These are phyloP conservation scores for Chymomyza fuscimana DNA, from an alignment of 2,888 invertebrate species.

Conservation along the genomic window DNA sequence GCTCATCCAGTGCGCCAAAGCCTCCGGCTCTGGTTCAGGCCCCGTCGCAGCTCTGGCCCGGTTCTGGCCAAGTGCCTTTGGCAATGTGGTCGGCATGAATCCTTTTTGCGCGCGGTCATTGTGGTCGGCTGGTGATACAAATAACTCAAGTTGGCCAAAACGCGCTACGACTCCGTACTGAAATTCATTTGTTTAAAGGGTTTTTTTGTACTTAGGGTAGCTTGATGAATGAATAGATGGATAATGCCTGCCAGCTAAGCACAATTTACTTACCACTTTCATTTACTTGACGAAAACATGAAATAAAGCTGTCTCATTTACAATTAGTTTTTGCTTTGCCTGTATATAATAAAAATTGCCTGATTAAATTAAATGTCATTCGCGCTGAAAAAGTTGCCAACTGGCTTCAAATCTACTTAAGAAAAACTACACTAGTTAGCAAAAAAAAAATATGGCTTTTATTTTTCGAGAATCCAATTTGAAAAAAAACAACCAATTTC, in stretches of 20 bases:
- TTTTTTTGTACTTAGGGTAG: neutral
- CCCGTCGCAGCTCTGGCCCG: no score
- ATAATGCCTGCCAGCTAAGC: slow-evolving; percentile 32
- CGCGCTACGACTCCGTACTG: no score
- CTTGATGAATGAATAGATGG: slow-evolving; percentile 71
- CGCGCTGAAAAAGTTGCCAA: neutral
- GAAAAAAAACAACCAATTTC: no score
- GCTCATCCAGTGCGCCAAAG: slow-evolving; percentile 21
- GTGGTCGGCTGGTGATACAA: slow-evolving; percentile 56
- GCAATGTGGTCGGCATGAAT: slow-evolving; percentile 48
- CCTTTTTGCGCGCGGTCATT: slow-evolving; percentile 13
- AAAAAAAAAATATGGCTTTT: no score
- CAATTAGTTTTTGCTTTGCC: neutral
- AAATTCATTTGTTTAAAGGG: neutral
- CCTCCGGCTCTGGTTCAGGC: neutral
- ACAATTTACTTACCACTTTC: slow-evolving; percentile 59
- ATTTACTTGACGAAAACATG: slow-evolving; percentile 47
- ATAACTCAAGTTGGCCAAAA: slow-evolving; percentile 41
- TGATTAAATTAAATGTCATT: neutral
- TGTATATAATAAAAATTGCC: neutral
- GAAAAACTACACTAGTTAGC: no score
- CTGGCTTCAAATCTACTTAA: neutral
- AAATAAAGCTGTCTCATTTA: slow-evolving; percentile 6
- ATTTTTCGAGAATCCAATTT: no score
- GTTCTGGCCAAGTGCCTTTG: slow-evolving; percentile 10